Base-by-base conservation (phyloP, 2,888 invertebrate genomes). In the Nematopogon swammerdamellus region DNA sequence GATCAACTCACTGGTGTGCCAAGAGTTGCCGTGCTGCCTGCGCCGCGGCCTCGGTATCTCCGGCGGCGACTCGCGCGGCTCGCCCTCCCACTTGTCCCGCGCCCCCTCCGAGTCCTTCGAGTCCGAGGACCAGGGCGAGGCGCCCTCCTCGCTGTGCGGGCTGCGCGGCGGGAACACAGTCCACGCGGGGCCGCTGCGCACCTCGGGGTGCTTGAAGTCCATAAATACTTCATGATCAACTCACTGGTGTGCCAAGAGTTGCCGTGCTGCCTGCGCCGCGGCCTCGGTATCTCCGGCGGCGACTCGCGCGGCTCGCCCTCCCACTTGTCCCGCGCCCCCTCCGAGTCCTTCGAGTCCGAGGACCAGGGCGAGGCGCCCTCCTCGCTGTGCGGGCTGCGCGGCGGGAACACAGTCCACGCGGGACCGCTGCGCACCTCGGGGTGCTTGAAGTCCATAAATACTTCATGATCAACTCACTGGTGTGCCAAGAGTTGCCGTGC, bases 111-210 rank as follows among this genome's bases (percentile, higher is more conserved):
- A 49, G 52, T 72, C 72, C 5, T 71, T 60, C 1, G 88, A 88
- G 70, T 91, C 91, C 1, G 89, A 89, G 1, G 91, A 91, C 82
- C 89, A 90, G 0, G 87, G 89, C 1, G 90, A 89, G 2, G 86
- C 86, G 1, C 82, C 70, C 43, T 66, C 63, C 29, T 66, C 70
- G 58, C 76, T 63, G 60, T 64, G 62, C 18, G 72, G 65, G 73
- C 71, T 67, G 54, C 70, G 67, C 44, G 57, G 56, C 51, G 60
- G 55, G 46, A 57, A 19, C 50, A 18, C 45, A 46, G 47, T 46
- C 65, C 20, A 19, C 43, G 44, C 29, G 29, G 51, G 36, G 18
- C 47, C 46, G 29, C 45, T 14, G n/a, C 16, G 20, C 49, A 44
- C 49, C 49, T 49, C 18, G 11, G n/a, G n/a, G n/a, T n/a, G n/a